These are phyloP conservation scores for Ammodytes dubius DNA, from an alignment of 2,113 vertebrate species.

Conservation along the genomic window DNA sequence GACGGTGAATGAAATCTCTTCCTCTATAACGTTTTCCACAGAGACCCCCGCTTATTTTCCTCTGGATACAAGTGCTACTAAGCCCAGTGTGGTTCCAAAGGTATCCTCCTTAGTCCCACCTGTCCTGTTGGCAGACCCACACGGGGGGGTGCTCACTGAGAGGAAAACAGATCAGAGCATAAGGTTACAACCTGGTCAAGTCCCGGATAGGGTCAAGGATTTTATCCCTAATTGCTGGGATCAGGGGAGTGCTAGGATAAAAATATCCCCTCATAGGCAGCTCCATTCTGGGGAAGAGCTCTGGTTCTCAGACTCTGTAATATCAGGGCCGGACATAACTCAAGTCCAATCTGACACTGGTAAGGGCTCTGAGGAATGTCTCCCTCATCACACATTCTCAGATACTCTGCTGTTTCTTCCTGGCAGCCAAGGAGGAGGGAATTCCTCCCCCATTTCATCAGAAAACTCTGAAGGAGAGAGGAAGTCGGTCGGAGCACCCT, in stretches of 20 bases:
- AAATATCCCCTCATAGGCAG: not conserved
- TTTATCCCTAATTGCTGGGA: constrained; percentile 26
- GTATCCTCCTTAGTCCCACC: not conserved
- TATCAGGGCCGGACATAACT: not conserved
- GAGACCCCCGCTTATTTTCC: constrained; percentile 34
- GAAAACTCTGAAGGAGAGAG: constrained; percentile 4
- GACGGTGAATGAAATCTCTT: constrained; percentile 49
- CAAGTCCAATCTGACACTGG: constrained; percentile 20
- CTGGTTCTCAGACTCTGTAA: not conserved
- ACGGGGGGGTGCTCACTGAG: constrained; percentile 16
- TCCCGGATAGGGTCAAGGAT: constrained; percentile 3
- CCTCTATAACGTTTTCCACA: constrained; percentile 55
- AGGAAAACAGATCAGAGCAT: not conserved
- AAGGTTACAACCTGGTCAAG: constrained; percentile 7
- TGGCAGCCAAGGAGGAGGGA: constrained; percentile 14
- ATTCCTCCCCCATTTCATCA: constrained; percentile 27
- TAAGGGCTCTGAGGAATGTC: constrained; percentile 24
- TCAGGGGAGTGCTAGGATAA: not conserved
- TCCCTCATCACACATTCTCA: not conserved
- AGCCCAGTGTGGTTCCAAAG: not conserved
- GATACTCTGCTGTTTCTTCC: constrained; percentile 35
- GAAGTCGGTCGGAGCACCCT: constrained; percentile 3
- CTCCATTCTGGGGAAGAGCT: not conserved
- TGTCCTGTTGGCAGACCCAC: not conserved
- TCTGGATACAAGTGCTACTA: constrained; percentile 1